phyloP scores from a whole-genome alignment of 1,140 invertebrate species.

The Euborellia annulipes region DNA sequence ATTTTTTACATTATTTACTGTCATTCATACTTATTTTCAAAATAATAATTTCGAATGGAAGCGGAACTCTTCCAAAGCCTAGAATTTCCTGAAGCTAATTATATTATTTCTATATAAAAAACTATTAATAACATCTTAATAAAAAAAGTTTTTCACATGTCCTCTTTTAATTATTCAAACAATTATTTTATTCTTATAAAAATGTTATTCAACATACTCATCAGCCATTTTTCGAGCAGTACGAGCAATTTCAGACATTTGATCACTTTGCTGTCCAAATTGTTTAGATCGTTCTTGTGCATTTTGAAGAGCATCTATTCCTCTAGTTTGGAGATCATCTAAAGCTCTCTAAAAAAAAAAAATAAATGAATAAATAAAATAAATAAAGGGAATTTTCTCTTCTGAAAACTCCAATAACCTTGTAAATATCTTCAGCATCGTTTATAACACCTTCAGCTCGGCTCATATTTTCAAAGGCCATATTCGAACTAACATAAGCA shows the following conservation, averaged over 20 bases:
- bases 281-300: conserved; percentile 67
- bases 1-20: too few relatives aligned
- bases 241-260: conserved; percentile 80
- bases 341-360: conserved; percentile 39
- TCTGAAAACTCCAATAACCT: too few relatives aligned
- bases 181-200: not conserved
- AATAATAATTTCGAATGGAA: too few relatives aligned
- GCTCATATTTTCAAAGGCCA: conserved; percentile 50
- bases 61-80: too few relatives aligned
- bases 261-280: conserved; percentile 77
- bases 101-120: too few relatives aligned
- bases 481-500: conserved; percentile 39
- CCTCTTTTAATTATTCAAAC: not conserved
- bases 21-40: too few relatives aligned
- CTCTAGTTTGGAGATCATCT: conserved; percentile 64
- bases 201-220: conserved; percentile 36
- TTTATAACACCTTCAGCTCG: conserved; percentile 56
- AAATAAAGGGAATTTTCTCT: too few relatives aligned
- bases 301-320: conserved; percentile 53
- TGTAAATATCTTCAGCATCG: conserved; percentile 50
- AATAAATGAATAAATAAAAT: conserved; percentile 9
- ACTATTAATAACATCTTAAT: not conserved
- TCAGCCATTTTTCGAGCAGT: conserved; percentile 68
- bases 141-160: too few relatives aligned
- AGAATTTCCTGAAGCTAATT: too few relatives aligned